These are phyloP conservation scores for Pocillopora grandis DNA, from an alignment of 92 coral and sea anemone genomes.

Conservation along the genomic window DNA sequence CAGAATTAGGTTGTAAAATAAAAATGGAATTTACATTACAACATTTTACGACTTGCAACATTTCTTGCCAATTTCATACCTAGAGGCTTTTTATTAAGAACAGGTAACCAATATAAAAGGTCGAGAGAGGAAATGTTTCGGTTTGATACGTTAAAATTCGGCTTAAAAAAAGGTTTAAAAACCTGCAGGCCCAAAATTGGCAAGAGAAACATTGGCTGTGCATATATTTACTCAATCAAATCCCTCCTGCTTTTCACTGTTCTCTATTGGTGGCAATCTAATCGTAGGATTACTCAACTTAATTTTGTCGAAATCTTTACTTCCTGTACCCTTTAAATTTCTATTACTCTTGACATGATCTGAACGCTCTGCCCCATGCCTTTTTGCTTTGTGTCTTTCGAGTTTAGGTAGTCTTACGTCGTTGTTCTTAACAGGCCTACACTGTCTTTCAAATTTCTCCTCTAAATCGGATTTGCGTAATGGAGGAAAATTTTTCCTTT, in stretches of 20 bases:
- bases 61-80: no score
- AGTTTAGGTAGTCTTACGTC: slow-evolving; percentile 1
- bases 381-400: neutral
- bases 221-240: neutral
- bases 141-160: no score
- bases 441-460: neutral
- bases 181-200: neutral
- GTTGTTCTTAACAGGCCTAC: neutral
- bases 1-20: no score
- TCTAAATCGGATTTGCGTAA: neutral
- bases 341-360: no score
- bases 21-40: no score
- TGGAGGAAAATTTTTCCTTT: neutral
- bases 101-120: no score
- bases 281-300: neutral
- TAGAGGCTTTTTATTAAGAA: no score
- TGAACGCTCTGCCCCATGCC: neutral
- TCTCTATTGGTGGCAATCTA: slow-evolving; percentile 1
- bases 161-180: neutral
- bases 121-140: no score
- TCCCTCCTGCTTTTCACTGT: neutral
- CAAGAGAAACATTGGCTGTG: neutral
- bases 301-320: neutral
- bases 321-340: neutral
- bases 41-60: no score